Evolutionary conservation across 2,888 invertebrate species (phyloP), one percentile per base, ranked within the genome.

Genomic region (Fabriciana adippe): DNA sequence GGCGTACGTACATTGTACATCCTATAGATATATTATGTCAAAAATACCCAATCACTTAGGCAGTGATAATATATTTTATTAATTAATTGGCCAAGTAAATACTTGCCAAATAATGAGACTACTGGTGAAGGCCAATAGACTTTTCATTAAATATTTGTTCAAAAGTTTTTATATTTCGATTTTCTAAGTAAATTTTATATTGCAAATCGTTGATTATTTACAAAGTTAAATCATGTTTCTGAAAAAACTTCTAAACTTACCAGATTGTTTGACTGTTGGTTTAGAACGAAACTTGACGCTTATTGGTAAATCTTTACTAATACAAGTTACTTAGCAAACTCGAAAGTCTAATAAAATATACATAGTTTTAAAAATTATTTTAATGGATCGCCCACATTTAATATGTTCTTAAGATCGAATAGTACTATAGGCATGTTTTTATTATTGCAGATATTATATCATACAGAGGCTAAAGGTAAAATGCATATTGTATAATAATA

Each of bases 271-370:
- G 54, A 53, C 15, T 66, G 18, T 54, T 66, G 45, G 18, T 13
- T 16, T 8, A 21, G 48, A 60, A 53, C n/a, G 60, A 60, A 48
- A 66, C 35, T 47, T 66, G 66, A 66, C 60, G 55, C 59, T 55
- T 31, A 35, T 66, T 35, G 6, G 54, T 66, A 54, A 59, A 60
- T 54, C 59, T 48, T 59, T 47, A 31, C 26, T n/a, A 41, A 26
- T 26, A 59, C n/a, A 59, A 48, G 26, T 59, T 59, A 13, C n/a
- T 6, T 2, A 57, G 48, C n/a, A 26, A 48, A 26, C 26, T 59
- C n/a, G 5, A 59, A 59, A 48, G 5, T 48, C 26, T 21, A 48
- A 41, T 16, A 48, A 26, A 47, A n/a, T n/a, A n/a, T n/a, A 26
- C 26, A 47, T 57, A 26, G 26, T 57, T 21, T 57, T 47, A 57